Base-by-base conservation (phyloP, 1,140 invertebrate species). In the Pogonomyrmex barbatus region DNA sequence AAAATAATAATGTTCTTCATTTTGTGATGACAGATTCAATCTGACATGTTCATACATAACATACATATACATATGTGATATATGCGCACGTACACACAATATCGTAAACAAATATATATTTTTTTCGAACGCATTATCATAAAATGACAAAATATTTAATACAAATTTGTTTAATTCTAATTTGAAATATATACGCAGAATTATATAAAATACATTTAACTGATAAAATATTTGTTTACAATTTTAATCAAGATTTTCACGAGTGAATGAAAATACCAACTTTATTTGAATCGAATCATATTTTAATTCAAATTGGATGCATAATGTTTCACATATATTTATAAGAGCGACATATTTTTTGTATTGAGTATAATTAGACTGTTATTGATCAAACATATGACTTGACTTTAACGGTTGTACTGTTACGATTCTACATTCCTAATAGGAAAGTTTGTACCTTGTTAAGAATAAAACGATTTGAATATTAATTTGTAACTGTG, bases 321-420 rank as follows among this genome's bases (percentile, higher is more conserved):
- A 24, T 45, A 54, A 30, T 62, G 56, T 65, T 42, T 65, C 10
- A 60, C 5, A 62, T 50, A 52, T 76, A 30, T 62, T 36, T 33
- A 79, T 30, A 58, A 60, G n/a, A 56, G 14, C 17, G n/a, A 50
- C 5, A 10, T 33, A 63, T 30, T 8, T 17, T 30, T 62, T 62
- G 12, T 47, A 75, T 36, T 3, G 50, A 70, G 30, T 78, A 65
- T 8, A 47, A 36, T 0, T 17, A 3, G n/a, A 42, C 33, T 50
- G 24, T 30, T 85, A 85, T 85, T 85, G 82, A 85, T 85, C 73
- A 85, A 85, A 85, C 82, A 65, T 30, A 14, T 33, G n/a, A 24
- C 12, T 67, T 30, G 42, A 24, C 4, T 4, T 1, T 33, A 54
- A 54, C 42, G 47, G 42, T 62, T 56, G 14, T 30, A 60, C 6